These are phyloP conservation scores for Penaeus indicus DNA, from an alignment of 1,140 invertebrate species.

Conservation along the genomic window DNA sequence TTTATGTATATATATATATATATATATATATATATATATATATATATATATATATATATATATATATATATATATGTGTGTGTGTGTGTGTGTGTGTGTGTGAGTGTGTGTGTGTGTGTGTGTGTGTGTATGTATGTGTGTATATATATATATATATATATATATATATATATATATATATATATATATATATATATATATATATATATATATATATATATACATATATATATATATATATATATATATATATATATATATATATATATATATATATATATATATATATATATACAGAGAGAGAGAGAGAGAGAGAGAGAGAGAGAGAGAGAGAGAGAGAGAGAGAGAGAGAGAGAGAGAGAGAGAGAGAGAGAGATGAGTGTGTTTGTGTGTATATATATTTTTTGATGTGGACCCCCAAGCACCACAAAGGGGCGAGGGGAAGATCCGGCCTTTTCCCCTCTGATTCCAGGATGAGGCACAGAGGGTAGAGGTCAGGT, in stretches of 20 bases:
- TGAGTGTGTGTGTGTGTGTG: background rate
- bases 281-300: background rate
- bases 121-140: background rate
- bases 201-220: background rate
- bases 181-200: background rate
- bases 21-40: constrained; percentile 23
- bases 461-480: no score
- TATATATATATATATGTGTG: background rate
- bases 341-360: no score
- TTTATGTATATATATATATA: constrained; percentile 28
- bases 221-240: background rate
- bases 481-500: no score
- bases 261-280: background rate
- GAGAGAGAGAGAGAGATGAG: background rate
- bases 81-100: constrained; percentile 15
- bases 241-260: background rate
- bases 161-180: background rate
- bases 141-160: background rate
- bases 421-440: no score
- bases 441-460: no score
- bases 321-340: no score
- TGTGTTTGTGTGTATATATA: background rate
- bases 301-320: no score
- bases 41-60: constrained; percentile 20
- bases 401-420: no score